Evolutionary conservation across 37 sponge, comb jelly and placozoan species (phyloP).

Genomic region (Oscarella lobularis): DNA sequence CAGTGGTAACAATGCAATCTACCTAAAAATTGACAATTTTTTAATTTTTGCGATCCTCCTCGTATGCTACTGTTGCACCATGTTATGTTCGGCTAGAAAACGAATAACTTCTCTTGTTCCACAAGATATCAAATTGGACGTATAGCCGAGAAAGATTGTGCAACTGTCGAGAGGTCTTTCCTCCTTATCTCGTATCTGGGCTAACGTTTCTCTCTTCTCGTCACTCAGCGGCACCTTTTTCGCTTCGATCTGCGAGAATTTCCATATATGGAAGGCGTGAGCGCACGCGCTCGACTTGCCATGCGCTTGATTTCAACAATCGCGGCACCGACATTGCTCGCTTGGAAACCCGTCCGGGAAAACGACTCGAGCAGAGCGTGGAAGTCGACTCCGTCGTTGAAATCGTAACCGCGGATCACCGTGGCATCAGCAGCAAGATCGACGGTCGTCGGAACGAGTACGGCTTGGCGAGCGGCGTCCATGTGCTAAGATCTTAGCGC

Average conservation of each 20-base stretch:
- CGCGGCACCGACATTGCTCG: conserved; percentile 88
- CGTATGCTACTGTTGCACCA: conserved; percentile 32
- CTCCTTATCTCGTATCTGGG: conserved; percentile 3
- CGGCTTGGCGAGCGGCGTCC: too few relatives aligned
- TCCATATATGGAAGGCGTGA: background rate
- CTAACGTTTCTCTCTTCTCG: background rate
- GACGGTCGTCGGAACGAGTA: background rate
- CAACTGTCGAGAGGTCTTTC: conserved; percentile 68
- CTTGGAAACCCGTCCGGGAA: conserved; percentile 87
- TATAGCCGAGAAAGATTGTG: conserved; percentile 96
- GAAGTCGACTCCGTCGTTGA: conserved; percentile 57
- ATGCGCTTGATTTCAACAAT: conserved; percentile 70
- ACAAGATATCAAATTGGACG: conserved; percentile 87
- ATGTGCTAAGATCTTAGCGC: too few relatives aligned
- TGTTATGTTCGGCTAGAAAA: conserved; percentile 79
- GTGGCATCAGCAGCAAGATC: conserved; percentile 37
- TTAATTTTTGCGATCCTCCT: background rate
- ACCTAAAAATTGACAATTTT: conserved; percentile 29
- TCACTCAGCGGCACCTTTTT: conserved; percentile 1
- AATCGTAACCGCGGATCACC: conserved; percentile 63
- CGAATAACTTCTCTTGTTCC: conserved; percentile 75
- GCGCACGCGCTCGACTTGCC: conserved; percentile 39
- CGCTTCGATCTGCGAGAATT: conserved; percentile 3
- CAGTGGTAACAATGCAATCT: conserved; percentile 86
- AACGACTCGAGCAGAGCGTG: conserved; percentile 63